These are phyloP conservation scores for Tenualosa thibaudeaui DNA, from an alignment of 2,797 vertebrate species.

Conservation along the genomic window DNA sequence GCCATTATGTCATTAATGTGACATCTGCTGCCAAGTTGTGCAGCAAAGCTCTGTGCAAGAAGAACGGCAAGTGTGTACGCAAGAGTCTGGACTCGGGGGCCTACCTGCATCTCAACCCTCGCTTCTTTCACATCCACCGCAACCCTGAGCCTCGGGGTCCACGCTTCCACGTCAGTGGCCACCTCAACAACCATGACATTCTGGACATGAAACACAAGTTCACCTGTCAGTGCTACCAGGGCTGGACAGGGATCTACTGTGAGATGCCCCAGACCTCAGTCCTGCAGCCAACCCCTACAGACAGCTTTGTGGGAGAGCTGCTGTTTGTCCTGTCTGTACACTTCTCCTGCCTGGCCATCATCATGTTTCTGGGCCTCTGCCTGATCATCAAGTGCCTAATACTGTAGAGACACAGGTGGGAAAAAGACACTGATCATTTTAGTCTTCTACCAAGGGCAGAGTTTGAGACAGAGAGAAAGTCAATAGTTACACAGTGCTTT, in stretches of 20 bases:
- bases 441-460: background rate
- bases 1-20: slow-evolving; percentile 87
- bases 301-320: slow-evolving; percentile 58
- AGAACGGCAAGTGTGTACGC: slow-evolving; percentile 84
- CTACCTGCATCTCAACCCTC: slow-evolving; percentile 82
- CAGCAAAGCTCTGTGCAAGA: slow-evolving; percentile 85
- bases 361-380: slow-evolving; percentile 70
- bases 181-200: slow-evolving; percentile 69
- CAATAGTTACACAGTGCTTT: background rate
- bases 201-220: slow-evolving; percentile 84
- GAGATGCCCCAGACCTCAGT: slow-evolving; percentile 70
- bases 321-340: slow-evolving; percentile 63
- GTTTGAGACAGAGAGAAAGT: background rate
- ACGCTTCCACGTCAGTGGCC: slow-evolving; percentile 73
- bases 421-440: background rate
- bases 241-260: slow-evolving; percentile 86
- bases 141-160: slow-evolving; percentile 45
- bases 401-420: slow-evolving; percentile 48
- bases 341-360: slow-evolving; percentile 69
- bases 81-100: slow-evolving; percentile 74
- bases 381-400: slow-evolving; percentile 71
- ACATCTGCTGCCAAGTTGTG: slow-evolving; percentile 88
- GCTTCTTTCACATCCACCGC: slow-evolving; percentile 73
- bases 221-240: slow-evolving; percentile 86
- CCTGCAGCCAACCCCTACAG: slow-evolving; percentile 27